Evolutionary conservation across 2,888 invertebrate species (phyloP).

Genomic region (Ptilodon capucinus): DNA sequence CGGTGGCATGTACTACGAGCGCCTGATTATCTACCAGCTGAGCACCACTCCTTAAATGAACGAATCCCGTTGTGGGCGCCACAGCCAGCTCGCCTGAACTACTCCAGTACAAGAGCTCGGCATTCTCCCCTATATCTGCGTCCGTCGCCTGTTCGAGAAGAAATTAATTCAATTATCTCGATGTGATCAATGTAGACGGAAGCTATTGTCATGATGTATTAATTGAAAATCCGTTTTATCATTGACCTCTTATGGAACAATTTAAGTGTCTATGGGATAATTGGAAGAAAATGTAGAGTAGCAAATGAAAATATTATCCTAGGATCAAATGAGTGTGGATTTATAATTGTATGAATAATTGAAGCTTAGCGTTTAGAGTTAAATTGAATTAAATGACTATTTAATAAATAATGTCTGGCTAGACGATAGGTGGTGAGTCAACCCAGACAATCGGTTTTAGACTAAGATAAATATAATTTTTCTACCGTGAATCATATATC

Average conservation of each 20-base stretch:
- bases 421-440: constrained; percentile 21
- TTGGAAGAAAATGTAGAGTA: too few relatives aligned
- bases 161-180: constrained; percentile 9
- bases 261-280: too few relatives aligned
- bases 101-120: constrained; percentile 66
- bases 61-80: constrained; percentile 80
- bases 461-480: constrained; percentile 23
- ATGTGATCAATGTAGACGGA: neutral
- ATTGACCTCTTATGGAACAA: too few relatives aligned
- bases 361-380: too few relatives aligned
- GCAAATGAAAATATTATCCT: too few relatives aligned
- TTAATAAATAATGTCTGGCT: constrained; percentile 16
- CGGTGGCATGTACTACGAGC: constrained; percentile 65
- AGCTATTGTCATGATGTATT: neutral
- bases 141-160: constrained; percentile 77
- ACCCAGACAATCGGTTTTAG: constrained; percentile 16
- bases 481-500: constrained; percentile 28
- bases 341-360: too few relatives aligned
- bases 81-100: constrained; percentile 73
- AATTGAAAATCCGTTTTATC: too few relatives aligned
- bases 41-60: constrained; percentile 73
- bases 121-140: constrained; percentile 80
- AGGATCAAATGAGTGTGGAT: too few relatives aligned
- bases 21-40: constrained; percentile 52
- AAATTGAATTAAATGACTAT: constrained; percentile 2